phyloP scores from a whole-genome alignment of 2,113 vertebrate species.

The Coptodon rendalli region DNA sequence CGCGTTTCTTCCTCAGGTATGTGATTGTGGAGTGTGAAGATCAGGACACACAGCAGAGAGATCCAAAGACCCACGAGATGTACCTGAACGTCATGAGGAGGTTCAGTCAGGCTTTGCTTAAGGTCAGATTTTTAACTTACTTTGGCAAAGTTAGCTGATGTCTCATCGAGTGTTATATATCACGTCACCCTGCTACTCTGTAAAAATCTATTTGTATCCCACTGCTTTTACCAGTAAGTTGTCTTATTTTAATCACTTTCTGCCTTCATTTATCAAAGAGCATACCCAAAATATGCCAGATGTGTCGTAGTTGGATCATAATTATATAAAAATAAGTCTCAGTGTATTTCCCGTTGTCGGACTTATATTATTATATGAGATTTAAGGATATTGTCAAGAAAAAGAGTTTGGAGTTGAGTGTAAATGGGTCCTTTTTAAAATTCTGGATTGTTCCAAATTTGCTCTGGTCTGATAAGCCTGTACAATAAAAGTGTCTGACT shows the following conservation, averaged over 20 bases:
- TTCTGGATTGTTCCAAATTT: not conserved
- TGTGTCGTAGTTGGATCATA: not conserved
- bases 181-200: not conserved
- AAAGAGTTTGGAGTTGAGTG: not conserved
- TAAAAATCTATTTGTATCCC: not conserved
- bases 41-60: slow-evolving; percentile 94
- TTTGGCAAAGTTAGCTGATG: not conserved
- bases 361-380: not conserved
- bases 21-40: slow-evolving; percentile 98
- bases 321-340: not conserved
- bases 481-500: not conserved
- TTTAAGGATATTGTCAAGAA: not conserved
- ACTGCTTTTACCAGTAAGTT: not conserved
- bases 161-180: not conserved
- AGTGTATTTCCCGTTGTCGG: not conserved
- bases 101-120: slow-evolving; percentile 94
- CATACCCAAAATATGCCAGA: not conserved
- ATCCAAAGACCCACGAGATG: slow-evolving; percentile 96
- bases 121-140: slow-evolving; percentile 69
- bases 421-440: not conserved
- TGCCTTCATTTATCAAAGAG: not conserved
- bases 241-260: not conserved
- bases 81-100: slow-evolving; percentile 96
- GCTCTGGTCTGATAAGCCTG: not conserved
- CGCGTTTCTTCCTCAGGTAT: slow-evolving; percentile 75